Evolutionary conservation across 2,888 invertebrate species (phyloP).

Genomic region (Aquatica leii): DNA sequence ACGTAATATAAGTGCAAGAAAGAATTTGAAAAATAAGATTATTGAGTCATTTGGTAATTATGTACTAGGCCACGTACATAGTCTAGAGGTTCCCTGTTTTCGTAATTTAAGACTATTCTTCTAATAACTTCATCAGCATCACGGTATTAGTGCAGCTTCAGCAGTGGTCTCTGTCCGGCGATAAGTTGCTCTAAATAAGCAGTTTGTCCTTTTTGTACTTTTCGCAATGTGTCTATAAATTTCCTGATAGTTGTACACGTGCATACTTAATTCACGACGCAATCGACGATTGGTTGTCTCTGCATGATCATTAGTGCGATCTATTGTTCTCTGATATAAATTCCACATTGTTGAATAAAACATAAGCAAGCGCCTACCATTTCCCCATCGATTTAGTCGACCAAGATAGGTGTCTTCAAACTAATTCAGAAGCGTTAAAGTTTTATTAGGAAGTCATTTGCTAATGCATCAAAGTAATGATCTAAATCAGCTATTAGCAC

Average conservation of each 20-base stretch:
- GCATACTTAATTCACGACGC: conserved; percentile 10
- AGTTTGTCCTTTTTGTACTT: too few relatives aligned
- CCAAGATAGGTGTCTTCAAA: neutral
- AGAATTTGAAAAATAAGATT: too few relatives aligned
- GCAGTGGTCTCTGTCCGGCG: conserved; percentile 9
- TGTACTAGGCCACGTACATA: neutral
- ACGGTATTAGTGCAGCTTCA: too few relatives aligned
- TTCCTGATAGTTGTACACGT: neutral
- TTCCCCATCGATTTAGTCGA: conserved; percentile 12
- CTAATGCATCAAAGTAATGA: conserved; percentile 8
- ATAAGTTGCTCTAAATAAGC: too few relatives aligned
- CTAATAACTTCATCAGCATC: too few relatives aligned
- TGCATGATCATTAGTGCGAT: conserved; percentile 11
- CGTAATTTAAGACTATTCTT: neutral
- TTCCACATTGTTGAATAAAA: conserved; percentile 5
- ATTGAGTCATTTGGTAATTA: neutral
- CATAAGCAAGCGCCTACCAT: conserved; percentile 7
- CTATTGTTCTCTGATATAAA: conserved; percentile 8
- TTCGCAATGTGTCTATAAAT: too few relatives aligned
- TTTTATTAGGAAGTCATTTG: too few relatives aligned
- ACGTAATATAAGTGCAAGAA: too few relatives aligned
- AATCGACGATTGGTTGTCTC: too few relatives aligned
- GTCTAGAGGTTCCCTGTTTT: neutral
- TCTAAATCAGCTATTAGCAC: conserved; percentile 12
- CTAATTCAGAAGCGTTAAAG: neutral